Conservation (phyloP, 2,888 invertebrate genomes). For the Tetropium fuscum region DNA sequence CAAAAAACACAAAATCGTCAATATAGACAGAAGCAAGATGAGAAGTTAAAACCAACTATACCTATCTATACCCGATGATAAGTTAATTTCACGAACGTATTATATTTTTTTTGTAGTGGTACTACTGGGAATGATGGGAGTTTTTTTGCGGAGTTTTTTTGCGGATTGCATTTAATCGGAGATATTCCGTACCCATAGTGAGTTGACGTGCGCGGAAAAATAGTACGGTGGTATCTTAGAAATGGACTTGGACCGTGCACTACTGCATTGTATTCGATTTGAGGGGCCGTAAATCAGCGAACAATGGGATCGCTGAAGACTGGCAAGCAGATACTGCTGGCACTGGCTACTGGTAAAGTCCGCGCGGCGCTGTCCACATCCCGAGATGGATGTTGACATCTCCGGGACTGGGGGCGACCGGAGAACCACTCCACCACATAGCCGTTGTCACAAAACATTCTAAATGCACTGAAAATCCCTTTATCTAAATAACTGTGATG, state of each 20-base stretch:
- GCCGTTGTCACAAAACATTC: too few species aligned
- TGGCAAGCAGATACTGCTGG: slow-evolving; percentile 30
- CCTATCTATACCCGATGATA: too few species aligned
- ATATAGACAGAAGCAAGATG: too few species aligned
- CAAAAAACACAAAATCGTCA: too few species aligned
- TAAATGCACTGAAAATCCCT: too few species aligned
- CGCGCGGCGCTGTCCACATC: slow-evolving; percentile 39
- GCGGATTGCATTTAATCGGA: neutral
- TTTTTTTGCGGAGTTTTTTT: neutral
- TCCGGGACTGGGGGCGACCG: neutral
- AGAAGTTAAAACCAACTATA: too few species aligned
- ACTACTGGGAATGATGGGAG: too few species aligned
- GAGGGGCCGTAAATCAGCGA: slow-evolving; percentile 60
- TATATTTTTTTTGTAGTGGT: too few species aligned
- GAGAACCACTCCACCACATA: too few species aligned
- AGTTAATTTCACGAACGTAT: too few species aligned
- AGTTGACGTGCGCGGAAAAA: slow-evolving; percentile 20
- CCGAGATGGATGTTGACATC: slow-evolving; percentile 38
- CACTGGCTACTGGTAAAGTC: slow-evolving; percentile 41
- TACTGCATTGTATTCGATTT: slow-evolving; percentile 62
- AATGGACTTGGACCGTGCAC: slow-evolving; percentile 47
- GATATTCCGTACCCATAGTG: slow-evolving; percentile 6
- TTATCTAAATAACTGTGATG: too few species aligned
- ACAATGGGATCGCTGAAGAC: slow-evolving; percentile 52
- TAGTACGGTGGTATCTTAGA: slow-evolving; percentile 24